These are phyloP conservation scores for Micrasema minimum DNA, from an alignment of 1,140 invertebrate genomes.

Conservation along the genomic window DNA sequence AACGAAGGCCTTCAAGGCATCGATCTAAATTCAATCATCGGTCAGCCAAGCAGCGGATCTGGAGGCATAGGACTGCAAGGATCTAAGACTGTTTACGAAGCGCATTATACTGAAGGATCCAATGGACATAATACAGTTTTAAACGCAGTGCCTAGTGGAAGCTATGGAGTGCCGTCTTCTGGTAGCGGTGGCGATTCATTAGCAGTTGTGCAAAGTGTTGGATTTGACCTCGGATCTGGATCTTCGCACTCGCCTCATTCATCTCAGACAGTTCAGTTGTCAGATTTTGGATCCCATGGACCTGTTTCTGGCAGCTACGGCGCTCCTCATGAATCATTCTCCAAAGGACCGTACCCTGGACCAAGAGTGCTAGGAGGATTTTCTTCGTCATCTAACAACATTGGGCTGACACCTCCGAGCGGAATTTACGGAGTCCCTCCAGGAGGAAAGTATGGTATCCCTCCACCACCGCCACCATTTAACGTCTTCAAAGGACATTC, in stretches of 20 bases:
- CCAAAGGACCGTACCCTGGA: slow-evolving; percentile 65
- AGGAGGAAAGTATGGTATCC: slow-evolving; percentile 67
- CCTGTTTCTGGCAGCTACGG: slow-evolving; percentile 65
- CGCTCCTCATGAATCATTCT: slow-evolving; percentile 64
- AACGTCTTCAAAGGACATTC: slow-evolving; percentile 56
- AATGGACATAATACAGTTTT: slow-evolving; percentile 15
- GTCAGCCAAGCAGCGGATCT: slow-evolving; percentile 55
- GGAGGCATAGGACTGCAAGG: slow-evolving; percentile 64
- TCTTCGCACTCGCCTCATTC: slow-evolving; percentile 32
- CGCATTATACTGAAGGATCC: slow-evolving; percentile 61
- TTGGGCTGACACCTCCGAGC: slow-evolving; percentile 67
- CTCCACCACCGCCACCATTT: slow-evolving; percentile 60
- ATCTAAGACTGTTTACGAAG: slow-evolving; percentile 65
- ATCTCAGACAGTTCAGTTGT: neutral
- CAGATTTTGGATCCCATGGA: slow-evolving; percentile 57
- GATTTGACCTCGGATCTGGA: slow-evolving; percentile 60
- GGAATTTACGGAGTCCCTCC: slow-evolving; percentile 68
- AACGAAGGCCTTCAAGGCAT: slow-evolving; percentile 64
- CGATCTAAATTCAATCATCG: slow-evolving; percentile 63
- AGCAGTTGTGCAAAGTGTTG: slow-evolving; percentile 63
- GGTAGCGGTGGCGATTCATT: slow-evolving; percentile 56
- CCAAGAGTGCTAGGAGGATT: slow-evolving; percentile 61
- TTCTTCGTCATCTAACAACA: slow-evolving; percentile 55
- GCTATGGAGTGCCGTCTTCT: slow-evolving; percentile 23
- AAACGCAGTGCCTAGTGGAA: slow-evolving; percentile 13